Evolutionary conservation across 2,113 vertebrate species (phyloP).

Genomic region (Forbesichthys papilliferus): DNA sequence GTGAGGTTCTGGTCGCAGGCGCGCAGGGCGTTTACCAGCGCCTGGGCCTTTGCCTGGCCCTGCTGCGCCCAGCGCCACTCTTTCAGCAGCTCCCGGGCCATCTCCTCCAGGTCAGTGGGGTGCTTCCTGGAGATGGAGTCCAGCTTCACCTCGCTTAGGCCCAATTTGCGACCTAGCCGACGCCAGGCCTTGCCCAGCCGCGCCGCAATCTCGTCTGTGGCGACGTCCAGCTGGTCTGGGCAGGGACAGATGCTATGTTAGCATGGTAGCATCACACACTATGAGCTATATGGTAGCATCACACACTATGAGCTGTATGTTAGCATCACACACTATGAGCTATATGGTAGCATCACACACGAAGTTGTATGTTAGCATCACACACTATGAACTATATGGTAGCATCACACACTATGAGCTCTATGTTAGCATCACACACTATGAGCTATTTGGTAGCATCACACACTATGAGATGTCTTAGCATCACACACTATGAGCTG

Average conservation of each 20-base stretch:
- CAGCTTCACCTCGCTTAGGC: slow-evolving; percentile 69
- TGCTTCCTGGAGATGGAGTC: slow-evolving; percentile 68
- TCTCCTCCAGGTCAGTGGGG: slow-evolving; percentile 68
- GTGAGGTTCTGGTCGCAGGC: slow-evolving; percentile 76
- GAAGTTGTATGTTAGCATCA: no score
- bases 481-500: no score
- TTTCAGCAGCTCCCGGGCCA: slow-evolving; percentile 69
- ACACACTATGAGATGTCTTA: no score
- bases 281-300: no score
- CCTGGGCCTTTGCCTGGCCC: slow-evolving; percentile 56
- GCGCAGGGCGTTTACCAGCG: slow-evolving; percentile 76
- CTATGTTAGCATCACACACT: no score
- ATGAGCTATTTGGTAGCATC: no score
- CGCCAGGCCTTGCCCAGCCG: slow-evolving; percentile 79
- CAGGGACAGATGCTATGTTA: not conserved
- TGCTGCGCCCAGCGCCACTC: slow-evolving; percentile 75
- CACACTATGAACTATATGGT: no score
- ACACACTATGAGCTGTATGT: no score
- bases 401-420: no score
- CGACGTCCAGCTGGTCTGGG: slow-evolving; percentile 73
- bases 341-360: no score
- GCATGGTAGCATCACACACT: no score
- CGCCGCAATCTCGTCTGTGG: slow-evolving; percentile 66
- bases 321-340: no score
- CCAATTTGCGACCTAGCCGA: slow-evolving; percentile 76